Evolutionary conservation across 2,888 invertebrate genomes (phyloP).

Genomic region (Therioaphis trifolii): DNA sequence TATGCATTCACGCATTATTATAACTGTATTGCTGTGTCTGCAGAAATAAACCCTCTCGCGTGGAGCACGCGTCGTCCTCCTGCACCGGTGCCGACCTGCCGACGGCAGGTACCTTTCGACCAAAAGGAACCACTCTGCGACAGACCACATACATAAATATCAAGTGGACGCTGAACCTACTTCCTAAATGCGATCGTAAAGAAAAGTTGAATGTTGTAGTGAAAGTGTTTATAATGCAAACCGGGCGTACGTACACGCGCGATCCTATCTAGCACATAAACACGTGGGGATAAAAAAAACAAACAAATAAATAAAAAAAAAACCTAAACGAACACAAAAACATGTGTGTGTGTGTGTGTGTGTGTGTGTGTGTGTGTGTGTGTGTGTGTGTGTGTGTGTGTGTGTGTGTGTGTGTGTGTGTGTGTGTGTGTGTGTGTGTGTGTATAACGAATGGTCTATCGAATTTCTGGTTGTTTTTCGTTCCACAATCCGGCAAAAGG

Average conservation of each 20-base stretch:
- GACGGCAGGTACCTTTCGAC: too few relatives aligned
- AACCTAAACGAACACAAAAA: too few relatives aligned
- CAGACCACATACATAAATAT: too few relatives aligned
- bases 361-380: too few relatives aligned
- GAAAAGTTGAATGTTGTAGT: slow-evolving; percentile 54
- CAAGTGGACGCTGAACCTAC: not conserved
- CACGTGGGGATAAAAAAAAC: not conserved
- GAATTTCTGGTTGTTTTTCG: slow-evolving; percentile 18
- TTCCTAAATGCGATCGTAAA: slow-evolving; percentile 37
- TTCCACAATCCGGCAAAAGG: slow-evolving; percentile 30
- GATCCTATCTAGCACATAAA: not conserved
- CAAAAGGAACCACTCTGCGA: too few relatives aligned
- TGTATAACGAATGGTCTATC: not conserved
- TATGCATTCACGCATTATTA: too few relatives aligned
- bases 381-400: too few relatives aligned
- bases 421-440: slow-evolving; percentile 1
- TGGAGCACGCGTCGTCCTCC: too few relatives aligned
- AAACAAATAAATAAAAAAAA: not conserved
- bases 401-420: not conserved
- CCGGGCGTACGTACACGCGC: not conserved
- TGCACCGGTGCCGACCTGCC: too few relatives aligned
- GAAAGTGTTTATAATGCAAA: slow-evolving; percentile 51
- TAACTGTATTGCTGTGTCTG: too few relatives aligned
- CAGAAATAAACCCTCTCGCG: too few relatives aligned
- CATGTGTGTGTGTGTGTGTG: too few relatives aligned